These are phyloP conservation scores for Epizoanthus fatuus DNA, from an alignment of 92 coral and sea anemone genomes.

Conservation along the genomic window DNA sequence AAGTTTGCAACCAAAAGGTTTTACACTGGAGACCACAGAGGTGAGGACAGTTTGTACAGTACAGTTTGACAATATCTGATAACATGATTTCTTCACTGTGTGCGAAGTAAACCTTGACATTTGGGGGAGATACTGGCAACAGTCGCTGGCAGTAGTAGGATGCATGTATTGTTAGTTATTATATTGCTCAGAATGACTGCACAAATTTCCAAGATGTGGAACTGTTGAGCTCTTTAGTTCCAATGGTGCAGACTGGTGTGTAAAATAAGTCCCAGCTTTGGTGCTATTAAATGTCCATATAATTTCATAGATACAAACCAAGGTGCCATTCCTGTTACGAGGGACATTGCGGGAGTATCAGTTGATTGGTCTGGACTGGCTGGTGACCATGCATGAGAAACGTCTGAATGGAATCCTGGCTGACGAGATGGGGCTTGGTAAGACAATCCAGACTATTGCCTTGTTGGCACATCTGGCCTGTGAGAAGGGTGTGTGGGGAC, in stretches of 20 bases:
- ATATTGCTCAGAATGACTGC: too few species aligned
- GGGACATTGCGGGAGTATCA: constrained; percentile 97
- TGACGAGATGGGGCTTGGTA: constrained; percentile 99
- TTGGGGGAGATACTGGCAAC: too few species aligned
- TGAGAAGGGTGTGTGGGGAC: constrained; percentile 95
- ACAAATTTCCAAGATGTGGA: too few species aligned
- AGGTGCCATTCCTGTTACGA: constrained; percentile 91
- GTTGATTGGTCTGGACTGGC: constrained; percentile 96
- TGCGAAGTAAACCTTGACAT: too few species aligned
- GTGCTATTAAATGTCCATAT: not conserved
- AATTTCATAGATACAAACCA: constrained; percentile 84
- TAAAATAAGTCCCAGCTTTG: not conserved
- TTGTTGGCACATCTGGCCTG: constrained; percentile 97
- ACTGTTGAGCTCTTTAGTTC: too few species aligned
- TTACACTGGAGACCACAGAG: constrained; percentile 94
- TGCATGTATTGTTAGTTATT: too few species aligned
- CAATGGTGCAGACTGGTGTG: not conserved
- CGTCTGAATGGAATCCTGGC: constrained; percentile 96
- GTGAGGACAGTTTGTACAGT: constrained; percentile 53
- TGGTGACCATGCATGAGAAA: constrained; percentile 97
- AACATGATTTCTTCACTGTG: not conserved
- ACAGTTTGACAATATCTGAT: too few species aligned
- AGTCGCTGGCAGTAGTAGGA: too few species aligned
- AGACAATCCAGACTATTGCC: constrained; percentile 96
- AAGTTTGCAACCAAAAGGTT: constrained; percentile 98